Base-by-base conservation (phyloP, 2,888 invertebrate genomes). In the Arctia plantaginis region DNA sequence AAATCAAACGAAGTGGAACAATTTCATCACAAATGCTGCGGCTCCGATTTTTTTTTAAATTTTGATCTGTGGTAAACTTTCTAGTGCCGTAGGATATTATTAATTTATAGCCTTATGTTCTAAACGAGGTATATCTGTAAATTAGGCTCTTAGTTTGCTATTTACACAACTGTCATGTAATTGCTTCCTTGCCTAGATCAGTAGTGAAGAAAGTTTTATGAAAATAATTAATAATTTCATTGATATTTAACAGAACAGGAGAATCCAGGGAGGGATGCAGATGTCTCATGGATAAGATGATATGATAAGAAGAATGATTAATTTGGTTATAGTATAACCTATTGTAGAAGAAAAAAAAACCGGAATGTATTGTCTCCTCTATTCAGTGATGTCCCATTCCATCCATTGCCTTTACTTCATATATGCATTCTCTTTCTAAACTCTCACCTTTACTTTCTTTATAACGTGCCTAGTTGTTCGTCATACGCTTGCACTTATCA, bases 1-100 rank as follows among this genome's bases (percentile, higher is more conserved):
- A 82, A 90, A 86, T 83, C 82, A 86, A 86, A 86, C 88, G 89
- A 85, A 85, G 87, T 86, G 87, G 86, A 89, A 89, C 82, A 84
- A 86, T 88, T 85, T 84, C 84, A 86, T 87, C 84, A 76, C 80
- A 77, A 79, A 78, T 69, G 77, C 73, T 79, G 77, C 78, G 76
- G 74, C 81, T 80, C 80, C 69, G 74, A 78, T 80, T 84, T 87
- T 70, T 59, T 84, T 87, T 70, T 59, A 82, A 82, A 79, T 85
- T 86, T 88, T 83, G 80, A 85, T 85, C 80, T 81, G 76, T 74
- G 77, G 80, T 82, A 72, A 66, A 72, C 77, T 71, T 64, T 67
- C 33, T 27, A 13, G 30, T 39, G 3, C n/a, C 18, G 30, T 15
- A 59, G 41, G 30, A n/a, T 41, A 55, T n/a, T 27, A 55, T 39